phyloP scores from a whole-genome alignment of 2,113 vertebrate species.

The Ornithorhynchus anatinus region DNA sequence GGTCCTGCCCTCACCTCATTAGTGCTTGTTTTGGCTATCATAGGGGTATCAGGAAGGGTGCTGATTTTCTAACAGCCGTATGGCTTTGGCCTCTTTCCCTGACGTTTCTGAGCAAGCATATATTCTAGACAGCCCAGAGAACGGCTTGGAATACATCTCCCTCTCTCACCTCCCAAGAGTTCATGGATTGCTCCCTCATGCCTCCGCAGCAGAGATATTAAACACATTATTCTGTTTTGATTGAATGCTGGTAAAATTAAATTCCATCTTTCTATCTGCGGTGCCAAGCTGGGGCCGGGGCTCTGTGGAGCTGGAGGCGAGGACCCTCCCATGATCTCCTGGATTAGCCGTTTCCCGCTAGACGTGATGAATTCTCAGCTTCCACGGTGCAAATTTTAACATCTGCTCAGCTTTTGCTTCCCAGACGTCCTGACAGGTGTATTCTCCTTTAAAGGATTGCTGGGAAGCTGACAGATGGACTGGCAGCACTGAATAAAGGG shows the following conservation, averaged over 20 bases:
- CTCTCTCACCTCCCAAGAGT: conserved; percentile 24
- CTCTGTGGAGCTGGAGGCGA: not conserved
- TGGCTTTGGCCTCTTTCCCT: not conserved
- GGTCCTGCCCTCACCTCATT: not conserved
- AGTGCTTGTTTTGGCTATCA: not conserved
- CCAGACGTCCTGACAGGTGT: conserved; percentile 78
- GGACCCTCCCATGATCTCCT: conserved; percentile 27
- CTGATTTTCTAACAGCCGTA: not conserved
- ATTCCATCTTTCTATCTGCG: conserved; percentile 24
- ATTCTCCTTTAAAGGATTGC: conserved; percentile 33
- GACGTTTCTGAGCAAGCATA: conserved; percentile 25
- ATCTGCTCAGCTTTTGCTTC: conserved; percentile 73
- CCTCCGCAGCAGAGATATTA: conserved; percentile 61
- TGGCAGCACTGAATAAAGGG: conserved; percentile 59
- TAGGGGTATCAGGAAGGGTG: not conserved
- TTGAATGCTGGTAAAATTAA: conserved; percentile 56
- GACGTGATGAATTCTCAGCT: conserved; percentile 61
- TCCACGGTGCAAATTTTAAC: conserved; percentile 70
- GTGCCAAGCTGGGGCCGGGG: conserved; percentile 12
- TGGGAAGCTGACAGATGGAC: conserved; percentile 67
- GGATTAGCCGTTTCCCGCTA: conserved; percentile 52
- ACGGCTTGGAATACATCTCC: conserved; percentile 36
- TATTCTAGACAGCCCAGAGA: not conserved
- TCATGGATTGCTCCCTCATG: conserved; percentile 59
- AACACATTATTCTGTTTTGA: conserved; percentile 73